Evolutionary conservation across 2,113 vertebrate genomes (phyloP).

Genomic region (Bombycilla garrulus): DNA sequence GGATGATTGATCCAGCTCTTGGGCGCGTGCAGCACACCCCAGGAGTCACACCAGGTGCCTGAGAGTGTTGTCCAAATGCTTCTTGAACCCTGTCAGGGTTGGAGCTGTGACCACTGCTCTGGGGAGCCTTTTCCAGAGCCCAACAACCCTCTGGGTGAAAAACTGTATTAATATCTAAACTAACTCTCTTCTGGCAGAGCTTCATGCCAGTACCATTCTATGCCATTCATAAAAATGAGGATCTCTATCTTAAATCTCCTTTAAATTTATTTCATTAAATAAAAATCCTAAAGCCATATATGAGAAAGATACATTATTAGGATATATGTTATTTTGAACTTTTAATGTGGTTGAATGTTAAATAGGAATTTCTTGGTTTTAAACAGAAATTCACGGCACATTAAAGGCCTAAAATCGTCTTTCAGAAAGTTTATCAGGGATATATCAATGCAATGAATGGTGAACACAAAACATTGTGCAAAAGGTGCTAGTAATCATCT

Average conservation of each 20-base stretch:
- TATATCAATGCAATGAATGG: background rate
- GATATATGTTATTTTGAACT: background rate
- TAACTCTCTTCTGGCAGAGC: background rate
- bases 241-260: background rate
- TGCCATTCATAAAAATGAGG: background rate
- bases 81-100: background rate
- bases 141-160: background rate
- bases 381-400: background rate
- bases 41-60: background rate
- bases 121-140: background rate
- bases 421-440: background rate
- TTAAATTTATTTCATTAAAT: background rate
- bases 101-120: too few species aligned
- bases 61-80: background rate
- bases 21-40: background rate
- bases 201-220: background rate
- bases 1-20: background rate
- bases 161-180: background rate
- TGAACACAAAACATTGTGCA: constrained; percentile 2
- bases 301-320: background rate
- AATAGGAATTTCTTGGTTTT: background rate
- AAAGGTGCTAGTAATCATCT: background rate
- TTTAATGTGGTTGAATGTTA: background rate
- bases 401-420: background rate
- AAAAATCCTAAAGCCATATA: fast-evolving